Evolutionary conservation across 1,140 invertebrate genomes (phyloP), one percentile per base, ranked within the genome.

Genomic region (Sipha flava): DNA sequence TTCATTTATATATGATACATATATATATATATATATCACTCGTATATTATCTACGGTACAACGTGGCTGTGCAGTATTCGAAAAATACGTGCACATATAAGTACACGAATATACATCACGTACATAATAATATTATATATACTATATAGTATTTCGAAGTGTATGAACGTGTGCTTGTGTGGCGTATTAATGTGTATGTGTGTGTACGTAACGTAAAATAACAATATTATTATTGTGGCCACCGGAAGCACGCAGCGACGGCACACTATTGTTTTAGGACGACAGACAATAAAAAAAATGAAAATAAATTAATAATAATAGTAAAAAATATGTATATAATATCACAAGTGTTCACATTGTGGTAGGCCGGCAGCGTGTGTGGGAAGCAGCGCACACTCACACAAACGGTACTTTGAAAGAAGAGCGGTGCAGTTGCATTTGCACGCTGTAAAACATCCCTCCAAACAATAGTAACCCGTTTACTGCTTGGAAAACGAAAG

Each of bases 301-400:
- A 23, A 64, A 68, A 68, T 43, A 43, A 64, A 40, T 23, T 6
- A 40, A 10, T 40, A 40, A 10, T 4, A 6, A 10, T 40, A 40
- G 4, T 6, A 4, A 40, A 16, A 68, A 26, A 9, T 68, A 26
- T 23, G 37, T 64, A 34, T 26, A 68, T 18, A 21, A 75, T 52
- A 49, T 14, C 57, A 57, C 49, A 57, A 75, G 49, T 75, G 72
- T 57, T 75, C 72, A 52, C 37, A 57, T 75, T 75, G 72, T 57
- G 72, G 72, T 75, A 75, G 72, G 72, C 49, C 34, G 9, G 23
- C n/a, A 29, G 59, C 59, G 64, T 75, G 64, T 75, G 21, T 57
- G 72, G n/a, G 49, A 75, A 68, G 45, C 23, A 12, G 18, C 18
- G 12, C 12, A 16, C 34, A n/a, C 29, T 2, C 29, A 16, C 31